Base-by-base conservation (phyloP, 1,140 invertebrate species). In the Samia ricini region DNA sequence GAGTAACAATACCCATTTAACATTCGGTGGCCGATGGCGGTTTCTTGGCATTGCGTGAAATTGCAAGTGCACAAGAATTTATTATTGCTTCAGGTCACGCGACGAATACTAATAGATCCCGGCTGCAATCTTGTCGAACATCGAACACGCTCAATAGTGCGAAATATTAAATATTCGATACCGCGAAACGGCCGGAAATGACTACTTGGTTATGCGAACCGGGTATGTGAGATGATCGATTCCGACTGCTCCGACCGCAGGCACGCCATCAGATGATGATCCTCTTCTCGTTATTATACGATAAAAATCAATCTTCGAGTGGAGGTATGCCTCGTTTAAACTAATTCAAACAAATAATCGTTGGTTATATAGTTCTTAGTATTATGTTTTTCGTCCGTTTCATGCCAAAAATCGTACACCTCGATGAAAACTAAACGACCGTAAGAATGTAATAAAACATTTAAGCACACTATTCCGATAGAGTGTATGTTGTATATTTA, bases 31-130 rank as follows among this genome's bases (percentile, higher is more conserved):
- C 73, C 74, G 81, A 75, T 74, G 71, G 77, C 70, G 71, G 74
- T 80, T 89, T 84, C 79, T 87, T 79, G 82, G 82, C 82, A 86
- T 69, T 81, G 71, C 83, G 79, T 78, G 81, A 89, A 88, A 85
- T 77, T 88, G 85, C 85, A 88, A 87, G 84, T 88, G 85, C 81
- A 88, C 77, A 81, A 80, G 87, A 87, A 89, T 89, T 84, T 85
- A 87, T 88, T 81, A 87, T 85, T 77, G 79, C 68, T 66, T 52
- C 49, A 63, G 59, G 79, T 76, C 73, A 83, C 77, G 78, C 75
- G 76, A 77, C 72, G 87, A 76, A 89, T 89, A 80, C 74, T 79
- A 87, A 89, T 64, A 57, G 63, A 58, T 58, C 51, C 56, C 76
- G 72, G 69, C 55, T 58, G 66, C 67, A 61, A 62, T 65, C 73